Evolutionary conservation across 2,797 vertebrate genomes (phyloP).

Genomic region (Muscicapa striata): DNA sequence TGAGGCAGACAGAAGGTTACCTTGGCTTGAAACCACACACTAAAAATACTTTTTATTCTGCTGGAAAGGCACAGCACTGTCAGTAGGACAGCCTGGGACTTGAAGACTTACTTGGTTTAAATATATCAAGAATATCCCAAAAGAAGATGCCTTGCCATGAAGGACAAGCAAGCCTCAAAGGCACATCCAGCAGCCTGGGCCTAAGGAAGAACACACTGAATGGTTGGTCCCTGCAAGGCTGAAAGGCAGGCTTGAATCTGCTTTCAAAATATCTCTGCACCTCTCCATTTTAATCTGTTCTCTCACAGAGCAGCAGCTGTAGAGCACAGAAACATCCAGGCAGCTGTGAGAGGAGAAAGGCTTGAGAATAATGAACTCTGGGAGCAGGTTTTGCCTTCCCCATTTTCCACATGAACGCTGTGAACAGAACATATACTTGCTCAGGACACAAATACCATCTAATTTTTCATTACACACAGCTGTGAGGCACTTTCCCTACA

Average conservation of each 20-base stretch:
- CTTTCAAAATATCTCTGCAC: neutral
- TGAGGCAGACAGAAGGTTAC: neutral
- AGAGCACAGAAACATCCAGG: neutral
- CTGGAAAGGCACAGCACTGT: neutral
- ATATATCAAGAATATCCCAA: neutral
- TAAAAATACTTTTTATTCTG: neutral
- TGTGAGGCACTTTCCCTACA: neutral
- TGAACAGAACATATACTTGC: neutral
- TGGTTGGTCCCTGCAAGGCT: rapidly evolving
- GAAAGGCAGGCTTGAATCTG: neutral
- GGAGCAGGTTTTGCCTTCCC: neutral
- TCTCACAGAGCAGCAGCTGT: neutral
- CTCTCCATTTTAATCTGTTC: neutral
- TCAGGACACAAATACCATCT: neutral
- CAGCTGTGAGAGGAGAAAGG: neutral
- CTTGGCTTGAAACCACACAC: rapidly evolving
- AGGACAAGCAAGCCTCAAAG: neutral
- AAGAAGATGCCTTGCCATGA: neutral
- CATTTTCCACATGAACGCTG: neutral
- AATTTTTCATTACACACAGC: neutral
- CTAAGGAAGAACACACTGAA: neutral
- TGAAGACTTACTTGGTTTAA: neutral
- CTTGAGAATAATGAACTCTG: neutral
- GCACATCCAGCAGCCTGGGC: neutral
- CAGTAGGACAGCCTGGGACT: neutral